phyloP scores from a whole-genome alignment of 2,888 invertebrate genomes.

The Cephonodes hylas region DNA sequence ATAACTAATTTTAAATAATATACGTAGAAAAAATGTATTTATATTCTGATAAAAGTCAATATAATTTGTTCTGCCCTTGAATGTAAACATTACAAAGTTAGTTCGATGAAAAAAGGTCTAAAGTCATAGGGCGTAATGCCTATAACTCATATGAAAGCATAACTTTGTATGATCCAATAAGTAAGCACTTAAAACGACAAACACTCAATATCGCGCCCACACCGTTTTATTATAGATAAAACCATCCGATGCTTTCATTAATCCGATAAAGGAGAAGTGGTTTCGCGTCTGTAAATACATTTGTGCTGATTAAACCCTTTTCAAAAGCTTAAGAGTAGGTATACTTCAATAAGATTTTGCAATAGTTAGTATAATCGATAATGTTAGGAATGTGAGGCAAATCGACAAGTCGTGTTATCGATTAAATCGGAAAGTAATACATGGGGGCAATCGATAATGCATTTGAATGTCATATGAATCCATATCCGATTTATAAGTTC shows the following conservation, averaged over 20 bases:
- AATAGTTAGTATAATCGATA: background rate
- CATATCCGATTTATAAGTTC: too few species aligned
- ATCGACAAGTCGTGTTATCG: background rate
- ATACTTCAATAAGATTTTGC: background rate
- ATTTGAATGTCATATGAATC: too few species aligned
- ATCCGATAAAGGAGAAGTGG: background rate
- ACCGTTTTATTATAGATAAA: background rate
- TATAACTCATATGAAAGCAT: too few species aligned
- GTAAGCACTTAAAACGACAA: conserved; percentile 13
- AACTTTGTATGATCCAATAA: background rate
- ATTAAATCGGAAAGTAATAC: background rate
- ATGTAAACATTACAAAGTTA: too few species aligned
- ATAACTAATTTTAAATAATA: too few species aligned
- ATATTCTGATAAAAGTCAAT: too few species aligned
- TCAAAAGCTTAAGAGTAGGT: background rate
- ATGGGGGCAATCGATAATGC: background rate
- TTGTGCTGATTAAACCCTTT: background rate
- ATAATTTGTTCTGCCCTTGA: too few species aligned
- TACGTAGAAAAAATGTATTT: too few species aligned
- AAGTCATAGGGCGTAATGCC: too few species aligned
- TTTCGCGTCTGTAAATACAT: background rate
- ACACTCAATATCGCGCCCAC: conserved; percentile 2
- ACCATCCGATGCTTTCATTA: background rate
- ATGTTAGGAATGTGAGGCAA: background rate
- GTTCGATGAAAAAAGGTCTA: too few species aligned